Evolutionary conservation across 2,113 vertebrate species (phyloP).

Genomic region (Athene noctua): DNA sequence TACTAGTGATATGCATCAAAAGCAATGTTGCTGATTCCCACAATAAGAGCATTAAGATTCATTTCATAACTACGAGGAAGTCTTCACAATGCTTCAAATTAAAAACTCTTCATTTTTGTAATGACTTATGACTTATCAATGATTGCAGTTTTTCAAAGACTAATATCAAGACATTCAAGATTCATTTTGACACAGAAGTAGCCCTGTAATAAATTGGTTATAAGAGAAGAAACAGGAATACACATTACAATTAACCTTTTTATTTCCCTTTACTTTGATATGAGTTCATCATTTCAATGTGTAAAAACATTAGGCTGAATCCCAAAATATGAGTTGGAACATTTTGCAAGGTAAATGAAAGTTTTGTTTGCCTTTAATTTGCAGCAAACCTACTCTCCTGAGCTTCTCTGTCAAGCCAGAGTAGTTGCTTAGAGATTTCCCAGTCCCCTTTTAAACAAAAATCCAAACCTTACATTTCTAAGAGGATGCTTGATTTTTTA

Average conservation of each 20-base stretch:
- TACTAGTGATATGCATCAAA: constrained; percentile 46
- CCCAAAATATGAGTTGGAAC: neutral
- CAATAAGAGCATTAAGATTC: constrained; percentile 45
- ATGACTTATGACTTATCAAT: constrained; percentile 9
- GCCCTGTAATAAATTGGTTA: neutral
- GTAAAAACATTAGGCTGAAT: neutral
- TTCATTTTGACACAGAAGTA: neutral
- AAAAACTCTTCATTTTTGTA: constrained; percentile 23
- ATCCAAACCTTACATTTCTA: neutral
- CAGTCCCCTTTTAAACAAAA: neutral
- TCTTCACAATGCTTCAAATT: constrained; percentile 39
- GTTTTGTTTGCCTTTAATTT: neutral
- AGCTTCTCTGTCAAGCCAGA: neutral
- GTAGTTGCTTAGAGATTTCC: neutral
- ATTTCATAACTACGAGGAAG: constrained; percentile 32
- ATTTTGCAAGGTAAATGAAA: neutral
- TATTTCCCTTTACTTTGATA: neutral
- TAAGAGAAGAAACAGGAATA: neutral
- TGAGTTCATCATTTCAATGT: neutral
- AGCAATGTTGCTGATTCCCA: constrained; percentile 11
- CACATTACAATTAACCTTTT: constrained; percentile 23
- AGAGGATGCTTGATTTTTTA: neutral
- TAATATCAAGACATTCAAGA: neutral
- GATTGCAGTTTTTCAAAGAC: constrained; percentile 28
- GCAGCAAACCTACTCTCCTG: neutral